These are phyloP conservation scores for human (Homo sapiens) DNA, from an alignment of 2,113 vertebrate species.

Conservation along the genomic window GRCh38 chr6:88005001-88005500, in stretches of 20 bases:
- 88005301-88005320: slow-evolving; percentile 27
- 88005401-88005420: slow-evolving; percentile 62
- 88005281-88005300: slow-evolving; percentile 10
- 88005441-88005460: slow-evolving; percentile 47
- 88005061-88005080: not conserved
- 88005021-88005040: not conserved
- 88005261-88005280: not conserved
- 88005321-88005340: slow-evolving; percentile 34
- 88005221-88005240: not conserved
- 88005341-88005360: slow-evolving; percentile 61
- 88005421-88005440: not conserved
- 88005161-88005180: not conserved
- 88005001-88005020: not conserved
- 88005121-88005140: not conserved
- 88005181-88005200: not conserved
- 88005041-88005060: not conserved
- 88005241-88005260: not conserved
- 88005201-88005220: not conserved
- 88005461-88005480: slow-evolving; percentile 69
- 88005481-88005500: slow-evolving; percentile 75
- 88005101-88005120: not conserved
- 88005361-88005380: slow-evolving; percentile 47
- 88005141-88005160: not conserved
- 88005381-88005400: slow-evolving; percentile 27
- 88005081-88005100: not conserved